These are phyloP conservation scores for Aporophyla lueneburgensis DNA, from an alignment of 2,888 invertebrate genomes.

Conservation along the genomic window DNA sequence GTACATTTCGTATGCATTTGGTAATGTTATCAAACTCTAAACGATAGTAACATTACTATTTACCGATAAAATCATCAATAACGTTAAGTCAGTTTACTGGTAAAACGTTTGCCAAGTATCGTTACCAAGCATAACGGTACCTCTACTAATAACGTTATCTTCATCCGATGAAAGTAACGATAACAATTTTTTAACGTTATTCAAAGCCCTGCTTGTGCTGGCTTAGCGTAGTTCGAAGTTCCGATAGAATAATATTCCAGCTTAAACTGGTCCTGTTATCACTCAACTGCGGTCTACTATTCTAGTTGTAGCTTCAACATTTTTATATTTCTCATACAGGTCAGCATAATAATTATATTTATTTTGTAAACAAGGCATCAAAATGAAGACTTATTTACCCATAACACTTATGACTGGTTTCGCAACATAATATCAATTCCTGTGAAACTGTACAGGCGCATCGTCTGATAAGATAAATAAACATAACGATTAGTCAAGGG, in stretches of 20 bases:
- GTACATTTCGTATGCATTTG: too few species aligned
- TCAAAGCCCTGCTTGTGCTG: too few species aligned
- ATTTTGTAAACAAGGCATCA: constrained; percentile 22
- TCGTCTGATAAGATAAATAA: constrained; percentile 56
- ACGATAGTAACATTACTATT: too few species aligned
- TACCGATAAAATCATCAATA: too few species aligned
- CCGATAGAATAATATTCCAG: neutral
- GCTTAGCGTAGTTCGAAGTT: neutral
- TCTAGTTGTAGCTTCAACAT: neutral
- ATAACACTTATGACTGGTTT: constrained; percentile 28
- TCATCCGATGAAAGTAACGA: too few species aligned
- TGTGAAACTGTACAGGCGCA: constrained; percentile 29
- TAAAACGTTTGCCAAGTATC: too few species aligned
- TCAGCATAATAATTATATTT: constrained; percentile 25
- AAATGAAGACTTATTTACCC: constrained; percentile 22
- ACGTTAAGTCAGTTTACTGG: too few species aligned
- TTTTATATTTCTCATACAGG: neutral
- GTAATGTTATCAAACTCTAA: too few species aligned
- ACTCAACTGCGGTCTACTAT: neutral
- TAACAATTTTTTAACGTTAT: too few species aligned
- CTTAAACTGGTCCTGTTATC: neutral
- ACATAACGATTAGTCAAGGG: constrained; percentile 37
- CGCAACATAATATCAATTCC: constrained; percentile 47
- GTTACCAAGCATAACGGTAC: too few species aligned
- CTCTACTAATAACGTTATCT: too few species aligned